Evolutionary conservation across 2,113 vertebrate genomes (phyloP).

Genomic region (Telmatochromis brichardi): DNA sequence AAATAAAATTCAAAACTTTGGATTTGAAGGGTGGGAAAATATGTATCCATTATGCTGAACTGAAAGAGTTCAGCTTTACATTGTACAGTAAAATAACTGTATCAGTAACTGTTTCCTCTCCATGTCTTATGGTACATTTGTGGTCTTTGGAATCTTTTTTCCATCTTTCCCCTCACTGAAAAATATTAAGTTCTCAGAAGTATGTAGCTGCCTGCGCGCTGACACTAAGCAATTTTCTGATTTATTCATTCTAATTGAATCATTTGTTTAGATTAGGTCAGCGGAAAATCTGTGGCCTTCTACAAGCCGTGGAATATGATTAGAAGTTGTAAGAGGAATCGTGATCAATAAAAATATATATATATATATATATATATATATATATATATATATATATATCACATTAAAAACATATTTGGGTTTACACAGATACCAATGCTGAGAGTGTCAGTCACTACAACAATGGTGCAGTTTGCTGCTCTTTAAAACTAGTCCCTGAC

Average conservation of each 20-base stretch:
- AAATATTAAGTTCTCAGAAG: not conserved
- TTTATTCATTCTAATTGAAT: not conserved
- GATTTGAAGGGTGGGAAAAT: not conserved
- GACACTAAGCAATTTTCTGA: not conserved
- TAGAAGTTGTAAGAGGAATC: not conserved
- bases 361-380: too few relatives aligned
- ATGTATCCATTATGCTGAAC: not conserved
- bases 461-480: not conserved
- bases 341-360: not conserved
- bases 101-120: not conserved
- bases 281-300: not conserved
- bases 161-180: not conserved
- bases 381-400: too few relatives aligned
- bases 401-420: not conserved
- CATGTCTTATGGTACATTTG: not conserved
- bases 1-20: not conserved
- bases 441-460: not conserved
- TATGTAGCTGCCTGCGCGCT: not conserved
- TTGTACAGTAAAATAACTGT: not conserved
- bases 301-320: not conserved
- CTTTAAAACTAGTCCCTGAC: not conserved
- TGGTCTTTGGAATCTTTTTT: not conserved
- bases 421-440: not conserved
- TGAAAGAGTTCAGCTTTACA: not conserved
- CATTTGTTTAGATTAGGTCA: not conserved